A percentile compares a stretch with the other conserved stretches of the same genome.
Evolutionary conservation across 2,113 vertebrate genomes (phyloP).

Genomic region (Vombatus ursinus): DNA sequence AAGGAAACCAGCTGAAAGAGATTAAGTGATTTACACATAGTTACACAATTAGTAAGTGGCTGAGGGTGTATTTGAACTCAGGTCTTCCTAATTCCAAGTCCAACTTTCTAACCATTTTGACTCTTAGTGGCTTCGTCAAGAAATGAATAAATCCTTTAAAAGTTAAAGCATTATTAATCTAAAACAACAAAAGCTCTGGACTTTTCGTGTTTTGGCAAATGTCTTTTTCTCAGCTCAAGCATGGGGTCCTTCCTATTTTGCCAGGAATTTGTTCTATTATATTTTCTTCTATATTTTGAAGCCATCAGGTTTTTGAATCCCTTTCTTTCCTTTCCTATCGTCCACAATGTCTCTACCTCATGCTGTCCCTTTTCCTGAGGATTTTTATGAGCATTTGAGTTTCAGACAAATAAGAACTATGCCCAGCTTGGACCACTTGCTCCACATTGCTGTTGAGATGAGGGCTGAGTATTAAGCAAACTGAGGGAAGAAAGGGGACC

Average conservation of each 20-base stretch:
- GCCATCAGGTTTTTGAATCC: background rate
- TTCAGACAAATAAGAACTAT: background rate
- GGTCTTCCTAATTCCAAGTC: no score
- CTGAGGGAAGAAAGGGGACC: background rate
- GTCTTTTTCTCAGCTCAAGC: background rate
- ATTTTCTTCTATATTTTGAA: background rate
- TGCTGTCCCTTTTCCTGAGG: background rate
- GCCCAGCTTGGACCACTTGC: no score
- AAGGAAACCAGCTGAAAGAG: no score
- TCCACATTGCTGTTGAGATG: background rate
- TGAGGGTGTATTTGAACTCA: no score
- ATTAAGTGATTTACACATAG: no score
- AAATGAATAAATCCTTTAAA: no score
- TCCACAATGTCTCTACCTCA: background rate
- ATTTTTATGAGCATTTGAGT: background rate
- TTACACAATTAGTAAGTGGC: no score
- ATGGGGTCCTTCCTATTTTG: background rate
- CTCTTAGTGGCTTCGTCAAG: no score
- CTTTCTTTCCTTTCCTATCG: background rate
- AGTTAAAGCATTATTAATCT: no score
- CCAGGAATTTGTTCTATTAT: background rate
- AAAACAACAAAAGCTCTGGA: background rate
- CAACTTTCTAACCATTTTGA: no score
- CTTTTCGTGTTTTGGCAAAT: constrained; percentile 5
- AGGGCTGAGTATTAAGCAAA: background rate